Evolutionary conservation across 2,113 vertebrate genomes (phyloP).

Genomic region (Pseudopodoces humilis): DNA sequence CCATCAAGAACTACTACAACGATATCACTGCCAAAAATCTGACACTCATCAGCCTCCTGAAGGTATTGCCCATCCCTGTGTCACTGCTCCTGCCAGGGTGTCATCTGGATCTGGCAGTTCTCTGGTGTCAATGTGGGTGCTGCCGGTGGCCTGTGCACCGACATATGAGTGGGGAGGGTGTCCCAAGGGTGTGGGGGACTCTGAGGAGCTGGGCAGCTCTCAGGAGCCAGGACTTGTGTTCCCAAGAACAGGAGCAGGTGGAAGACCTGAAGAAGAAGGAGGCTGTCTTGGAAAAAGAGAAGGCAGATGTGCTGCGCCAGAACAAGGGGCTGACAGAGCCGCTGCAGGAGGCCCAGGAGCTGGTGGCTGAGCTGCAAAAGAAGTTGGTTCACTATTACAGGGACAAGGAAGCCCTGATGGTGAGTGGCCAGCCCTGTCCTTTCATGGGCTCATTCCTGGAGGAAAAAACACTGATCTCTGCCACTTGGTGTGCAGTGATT

Average conservation of each 20-base stretch:
- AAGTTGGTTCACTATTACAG: slow-evolving; percentile 64
- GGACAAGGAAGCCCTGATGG: slow-evolving; percentile 78
- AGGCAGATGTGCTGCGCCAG: slow-evolving; percentile 70
- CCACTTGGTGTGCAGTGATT: not conserved
- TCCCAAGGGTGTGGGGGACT: not conserved
- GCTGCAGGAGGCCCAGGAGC: slow-evolving; percentile 73
- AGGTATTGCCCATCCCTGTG: slow-evolving; percentile 68
- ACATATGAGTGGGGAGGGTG: accelerated
- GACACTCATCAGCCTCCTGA: slow-evolving; percentile 76
- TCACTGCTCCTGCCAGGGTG: not conserved
- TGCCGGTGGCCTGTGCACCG: accelerated
- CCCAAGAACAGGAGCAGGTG: slow-evolving; percentile 76
- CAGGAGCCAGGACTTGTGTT: not conserved
- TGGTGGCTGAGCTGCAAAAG: slow-evolving; percentile 72
- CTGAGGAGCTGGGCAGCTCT: not conserved
- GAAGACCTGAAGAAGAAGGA: slow-evolving; percentile 77
- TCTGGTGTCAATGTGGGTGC: not conserved
- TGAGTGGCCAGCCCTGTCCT: slow-evolving; percentile 33
- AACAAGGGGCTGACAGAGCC: slow-evolving; percentile 77
- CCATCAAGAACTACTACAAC: slow-evolving; percentile 82
- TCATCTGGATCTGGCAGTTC: not conserved
- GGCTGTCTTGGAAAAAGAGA: slow-evolving; percentile 73
- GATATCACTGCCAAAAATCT: slow-evolving; percentile 79
- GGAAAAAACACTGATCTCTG: not conserved
- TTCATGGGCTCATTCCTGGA: not conserved